Conservation (phyloP, 2,797 vertebrate genomes). For the Acanthurus leucopareius region DNA sequence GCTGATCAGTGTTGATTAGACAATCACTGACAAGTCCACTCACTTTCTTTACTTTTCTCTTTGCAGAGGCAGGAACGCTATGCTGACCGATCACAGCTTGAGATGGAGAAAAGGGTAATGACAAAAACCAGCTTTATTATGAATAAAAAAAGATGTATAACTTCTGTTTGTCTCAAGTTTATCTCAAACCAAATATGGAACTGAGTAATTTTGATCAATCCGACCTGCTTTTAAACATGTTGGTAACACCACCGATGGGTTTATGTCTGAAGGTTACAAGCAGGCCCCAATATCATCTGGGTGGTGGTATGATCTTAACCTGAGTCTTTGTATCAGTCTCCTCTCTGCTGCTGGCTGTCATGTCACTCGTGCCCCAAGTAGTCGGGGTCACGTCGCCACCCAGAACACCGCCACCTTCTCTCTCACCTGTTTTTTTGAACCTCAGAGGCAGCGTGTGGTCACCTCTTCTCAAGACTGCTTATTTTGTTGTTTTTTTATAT, state of each 20-base stretch:
- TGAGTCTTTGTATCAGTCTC: slow-evolving; percentile 82
- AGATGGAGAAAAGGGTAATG: slow-evolving; percentile 99
- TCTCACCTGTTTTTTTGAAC: slow-evolving; percentile 69
- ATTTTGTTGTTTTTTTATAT: slow-evolving; percentile 13
- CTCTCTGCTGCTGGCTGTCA: slow-evolving; percentile 90
- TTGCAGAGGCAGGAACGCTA: slow-evolving; percentile 98
- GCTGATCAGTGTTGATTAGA: fast-evolving
- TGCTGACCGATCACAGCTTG: slow-evolving; percentile 96
- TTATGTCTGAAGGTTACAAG: slow-evolving; percentile 99
- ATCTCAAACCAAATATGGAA: slow-evolving; percentile 33
- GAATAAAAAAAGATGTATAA: background rate
- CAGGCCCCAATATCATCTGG: slow-evolving; percentile 95
- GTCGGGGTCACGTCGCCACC: slow-evolving; percentile 61
- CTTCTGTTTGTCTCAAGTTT: slow-evolving; percentile 25
- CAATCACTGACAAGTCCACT: background rate
- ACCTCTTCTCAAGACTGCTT: slow-evolving; percentile 67
- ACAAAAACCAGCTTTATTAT: background rate
- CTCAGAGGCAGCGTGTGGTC: slow-evolving; percentile 75
- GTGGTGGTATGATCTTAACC: slow-evolving; percentile 94
- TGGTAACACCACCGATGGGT: slow-evolving; percentile 83
- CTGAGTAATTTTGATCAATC: slow-evolving; percentile 11
- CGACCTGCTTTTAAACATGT: slow-evolving; percentile 29
- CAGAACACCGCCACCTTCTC: slow-evolving; percentile 75
- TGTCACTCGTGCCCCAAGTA: slow-evolving; percentile 71
- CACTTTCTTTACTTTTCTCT: background rate